A percentile compares a stretch with the other conserved stretches of the same genome.
These are phyloP conservation scores for Myiozetetes cayanensis DNA, from an alignment of 2,113 vertebrate genomes.

Conservation along the genomic window DNA sequence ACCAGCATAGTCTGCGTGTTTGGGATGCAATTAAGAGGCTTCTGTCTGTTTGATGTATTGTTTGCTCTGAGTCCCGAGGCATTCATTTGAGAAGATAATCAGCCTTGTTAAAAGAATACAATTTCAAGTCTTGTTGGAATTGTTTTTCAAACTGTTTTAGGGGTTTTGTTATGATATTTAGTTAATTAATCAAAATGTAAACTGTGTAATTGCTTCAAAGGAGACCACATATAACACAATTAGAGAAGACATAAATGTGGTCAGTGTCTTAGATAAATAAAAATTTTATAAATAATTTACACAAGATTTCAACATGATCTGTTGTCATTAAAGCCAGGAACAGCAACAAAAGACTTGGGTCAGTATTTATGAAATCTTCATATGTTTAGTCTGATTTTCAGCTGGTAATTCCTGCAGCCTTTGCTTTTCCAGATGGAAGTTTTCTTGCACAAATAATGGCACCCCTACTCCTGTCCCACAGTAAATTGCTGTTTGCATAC, in stretches of 20 bases:
- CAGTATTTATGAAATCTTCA: background rate
- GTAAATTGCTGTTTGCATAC: background rate
- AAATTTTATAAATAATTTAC: background rate
- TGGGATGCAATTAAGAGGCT: background rate
- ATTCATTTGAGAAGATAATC: background rate
- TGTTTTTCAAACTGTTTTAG: background rate
- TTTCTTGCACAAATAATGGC: background rate
- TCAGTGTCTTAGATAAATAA: conserved; percentile 11
- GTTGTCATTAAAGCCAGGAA: background rate
- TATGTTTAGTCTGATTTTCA: conserved; percentile 6
- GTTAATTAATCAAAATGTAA: conserved; percentile 31
- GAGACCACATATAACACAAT: background rate
- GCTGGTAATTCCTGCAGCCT: background rate
- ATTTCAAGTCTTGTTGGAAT: background rate
- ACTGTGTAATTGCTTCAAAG: conserved; percentile 19
- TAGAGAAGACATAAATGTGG: background rate
- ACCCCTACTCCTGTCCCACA: background rate
- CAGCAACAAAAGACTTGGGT: background rate
- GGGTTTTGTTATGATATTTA: background rate
- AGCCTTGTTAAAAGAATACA: background rate
- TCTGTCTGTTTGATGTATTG: background rate
- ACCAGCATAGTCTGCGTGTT: background rate
- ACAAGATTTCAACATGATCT: background rate
- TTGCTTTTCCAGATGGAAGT: background rate
- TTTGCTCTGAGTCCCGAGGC: background rate